These are phyloP conservation scores for Heliconius cydno DNA, from an alignment of 2,888 invertebrate species.

Conservation along the genomic window DNA sequence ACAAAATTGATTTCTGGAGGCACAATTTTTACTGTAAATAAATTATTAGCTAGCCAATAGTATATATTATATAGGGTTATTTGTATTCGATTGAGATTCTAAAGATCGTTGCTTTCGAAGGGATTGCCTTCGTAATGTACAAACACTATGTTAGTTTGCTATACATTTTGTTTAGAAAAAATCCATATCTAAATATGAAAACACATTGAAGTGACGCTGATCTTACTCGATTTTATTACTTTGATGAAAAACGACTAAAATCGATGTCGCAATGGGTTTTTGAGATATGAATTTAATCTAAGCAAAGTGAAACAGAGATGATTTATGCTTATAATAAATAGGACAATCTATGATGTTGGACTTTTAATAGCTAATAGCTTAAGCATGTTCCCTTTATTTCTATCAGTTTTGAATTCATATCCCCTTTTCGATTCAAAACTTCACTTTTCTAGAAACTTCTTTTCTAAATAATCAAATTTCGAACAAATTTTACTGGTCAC, in stretches of 20 bases:
- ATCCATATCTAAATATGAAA: background rate
- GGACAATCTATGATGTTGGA: conserved; percentile 66
- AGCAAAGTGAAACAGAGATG: conserved; percentile 61
- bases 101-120: conserved; percentile 53
- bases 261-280: background rate
- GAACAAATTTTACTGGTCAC: conserved; percentile 37
- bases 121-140: conserved; percentile 59
- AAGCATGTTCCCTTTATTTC: conserved; percentile 31
- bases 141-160: conserved; percentile 58
- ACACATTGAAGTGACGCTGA: background rate
- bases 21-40: conserved; percentile 82
- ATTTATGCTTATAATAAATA: conserved; percentile 66
- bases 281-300: conserved; percentile 6
- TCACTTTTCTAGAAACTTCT: conserved; percentile 11
- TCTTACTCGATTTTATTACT: conserved; percentile 23
- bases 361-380: conserved; percentile 56
- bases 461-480: conserved; percentile 8
- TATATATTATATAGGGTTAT: conserved; percentile 55
- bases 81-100: conserved; percentile 48
- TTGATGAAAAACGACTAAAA: conserved; percentile 18
- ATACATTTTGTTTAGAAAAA: conserved; percentile 41
- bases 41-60: conserved; percentile 72
- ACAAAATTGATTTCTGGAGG: conserved; percentile 75
- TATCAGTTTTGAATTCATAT: conserved; percentile 16
- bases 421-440: conserved; percentile 5